Evolutionary conservation across 2,888 invertebrate species (phyloP).

Genomic region (Xanthia togata): DNA sequence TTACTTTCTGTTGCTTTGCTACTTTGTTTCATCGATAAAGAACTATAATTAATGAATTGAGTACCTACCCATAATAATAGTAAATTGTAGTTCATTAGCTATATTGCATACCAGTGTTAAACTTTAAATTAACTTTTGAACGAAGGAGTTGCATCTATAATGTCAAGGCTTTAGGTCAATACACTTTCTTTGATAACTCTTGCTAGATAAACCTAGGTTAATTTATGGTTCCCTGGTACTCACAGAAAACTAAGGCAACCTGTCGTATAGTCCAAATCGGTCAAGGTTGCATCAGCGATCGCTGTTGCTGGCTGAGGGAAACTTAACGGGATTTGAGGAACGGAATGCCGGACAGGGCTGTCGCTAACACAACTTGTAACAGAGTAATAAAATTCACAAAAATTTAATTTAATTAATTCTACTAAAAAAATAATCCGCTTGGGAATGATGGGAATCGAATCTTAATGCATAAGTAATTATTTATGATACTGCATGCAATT

Average conservation of each 20-base stretch:
- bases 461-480: constrained; percentile 25
- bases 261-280: constrained; percentile 59
- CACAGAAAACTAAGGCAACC: constrained; percentile 46
- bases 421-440: constrained; percentile 52
- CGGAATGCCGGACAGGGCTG: constrained; percentile 60
- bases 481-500: constrained; percentile 30
- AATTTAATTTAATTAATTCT: constrained; percentile 53
- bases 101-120: neutral
- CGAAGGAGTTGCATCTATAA: constrained; percentile 4
- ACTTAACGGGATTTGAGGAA: constrained; percentile 57
- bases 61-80: neutral
- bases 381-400: constrained; percentile 17
- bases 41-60: neutral
- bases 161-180: constrained; percentile 32
- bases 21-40: neutral
- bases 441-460: constrained; percentile 39
- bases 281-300: constrained; percentile 61
- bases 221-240: constrained; percentile 44
- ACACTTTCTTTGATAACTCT: constrained; percentile 3
- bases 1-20: neutral
- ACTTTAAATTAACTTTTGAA: neutral
- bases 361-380: constrained; percentile 29
- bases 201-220: neutral
- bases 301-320: constrained; percentile 57
- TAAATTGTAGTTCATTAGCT: neutral